Evolutionary conservation across 2,888 invertebrate species (phyloP).

Genomic region (Venustoraphidia nigricollis): DNA sequence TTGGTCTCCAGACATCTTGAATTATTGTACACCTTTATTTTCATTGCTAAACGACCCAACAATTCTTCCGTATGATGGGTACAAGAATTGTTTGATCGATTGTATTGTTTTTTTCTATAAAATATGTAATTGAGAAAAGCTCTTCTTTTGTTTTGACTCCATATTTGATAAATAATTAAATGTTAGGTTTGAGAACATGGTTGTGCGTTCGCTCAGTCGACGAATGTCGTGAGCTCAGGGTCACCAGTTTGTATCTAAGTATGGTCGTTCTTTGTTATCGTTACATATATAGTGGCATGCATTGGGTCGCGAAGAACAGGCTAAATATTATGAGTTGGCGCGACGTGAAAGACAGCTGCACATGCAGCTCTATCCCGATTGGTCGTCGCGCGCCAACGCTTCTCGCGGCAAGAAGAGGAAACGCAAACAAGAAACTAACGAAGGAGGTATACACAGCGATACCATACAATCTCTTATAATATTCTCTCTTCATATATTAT

Average conservation of each 20-base stretch:
- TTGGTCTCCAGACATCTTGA: no score
- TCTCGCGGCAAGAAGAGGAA: constrained; percentile 99
- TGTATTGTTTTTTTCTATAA: constrained; percentile 12
- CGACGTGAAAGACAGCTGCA: constrained; percentile 96
- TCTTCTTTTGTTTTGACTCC: constrained; percentile 16
- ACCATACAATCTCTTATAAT: no score
- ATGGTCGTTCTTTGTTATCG: constrained; percentile 23
- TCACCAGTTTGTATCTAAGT: constrained; percentile 5
- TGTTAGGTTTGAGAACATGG: neutral
- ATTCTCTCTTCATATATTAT: no score
- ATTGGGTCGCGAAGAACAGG: constrained; percentile 97
- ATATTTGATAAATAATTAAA: no score
- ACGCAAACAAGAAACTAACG: constrained; percentile 94
- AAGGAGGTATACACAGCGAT: constrained; percentile 77
- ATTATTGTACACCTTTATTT: no score
- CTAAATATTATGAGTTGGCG: constrained; percentile 99
- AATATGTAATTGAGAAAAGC: constrained; percentile 26
- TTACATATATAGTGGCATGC: constrained; percentile 85
- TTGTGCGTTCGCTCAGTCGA: constrained; percentile 3
- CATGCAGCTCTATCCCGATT: constrained; percentile 98
- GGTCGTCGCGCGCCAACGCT: constrained; percentile 99
- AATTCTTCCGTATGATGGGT: constrained; percentile 23
- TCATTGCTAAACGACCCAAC: no score
- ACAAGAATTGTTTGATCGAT: constrained; percentile 16
- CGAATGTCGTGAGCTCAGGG: neutral